Evolutionary conservation across 92 coral and sea anemone genomes (phyloP).

Genomic region (Umimayanthus chanpuru): DNA sequence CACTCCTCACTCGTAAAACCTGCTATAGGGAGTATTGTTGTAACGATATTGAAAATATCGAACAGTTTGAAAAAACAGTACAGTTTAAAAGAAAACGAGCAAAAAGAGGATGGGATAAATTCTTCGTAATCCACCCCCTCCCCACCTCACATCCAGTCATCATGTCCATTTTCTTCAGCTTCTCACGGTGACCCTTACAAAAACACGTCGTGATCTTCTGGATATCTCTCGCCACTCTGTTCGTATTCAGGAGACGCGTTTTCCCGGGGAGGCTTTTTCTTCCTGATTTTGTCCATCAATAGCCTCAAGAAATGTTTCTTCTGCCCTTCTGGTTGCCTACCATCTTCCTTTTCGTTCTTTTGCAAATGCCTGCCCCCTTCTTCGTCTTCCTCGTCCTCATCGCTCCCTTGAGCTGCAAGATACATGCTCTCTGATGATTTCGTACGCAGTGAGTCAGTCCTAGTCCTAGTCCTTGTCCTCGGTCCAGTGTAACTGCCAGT

Average conservation of each 20-base stretch:
- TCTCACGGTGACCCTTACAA: not conserved
- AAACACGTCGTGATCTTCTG: not conserved
- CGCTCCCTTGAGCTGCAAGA: not conserved
- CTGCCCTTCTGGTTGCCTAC: not conserved
- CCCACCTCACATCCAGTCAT: too few species aligned
- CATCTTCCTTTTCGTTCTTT: not conserved
- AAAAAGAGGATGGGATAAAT: too few species aligned
- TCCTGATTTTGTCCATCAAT: conserved; percentile 12
- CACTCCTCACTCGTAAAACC: too few species aligned
- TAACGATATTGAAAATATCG: too few species aligned
- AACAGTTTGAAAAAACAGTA: too few species aligned
- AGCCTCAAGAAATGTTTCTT: conserved; percentile 3
- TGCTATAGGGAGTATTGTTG: too few species aligned
- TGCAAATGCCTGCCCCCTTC: not conserved
- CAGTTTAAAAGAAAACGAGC: too few species aligned
- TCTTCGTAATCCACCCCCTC: too few species aligned
- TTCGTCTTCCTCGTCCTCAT: not conserved
- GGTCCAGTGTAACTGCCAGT: too few species aligned
- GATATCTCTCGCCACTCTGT: not conserved
- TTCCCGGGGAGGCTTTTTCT: not conserved
- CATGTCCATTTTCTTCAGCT: not conserved
- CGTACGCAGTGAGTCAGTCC: not conserved
- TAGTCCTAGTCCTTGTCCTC: not conserved
- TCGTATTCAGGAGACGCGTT: not conserved
- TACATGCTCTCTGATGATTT: not conserved